Conservation (phyloP, 2,888 invertebrate species). For the Tortricodes alternella region DNA sequence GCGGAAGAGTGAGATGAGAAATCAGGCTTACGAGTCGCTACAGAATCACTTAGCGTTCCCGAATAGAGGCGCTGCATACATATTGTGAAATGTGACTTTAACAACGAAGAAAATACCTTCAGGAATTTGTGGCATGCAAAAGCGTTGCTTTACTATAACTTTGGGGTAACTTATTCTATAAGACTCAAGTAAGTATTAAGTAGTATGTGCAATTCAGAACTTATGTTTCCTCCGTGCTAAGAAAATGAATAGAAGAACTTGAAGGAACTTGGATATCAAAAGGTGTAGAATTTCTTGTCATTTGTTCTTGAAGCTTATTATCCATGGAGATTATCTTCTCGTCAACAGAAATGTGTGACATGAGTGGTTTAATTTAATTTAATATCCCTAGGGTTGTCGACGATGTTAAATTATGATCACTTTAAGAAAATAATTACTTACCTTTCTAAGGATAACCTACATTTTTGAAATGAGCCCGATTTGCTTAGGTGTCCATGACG, state of each 20-base stretch:
- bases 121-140: neutral
- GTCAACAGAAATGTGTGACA: slow-evolving; percentile 38
- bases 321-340: slow-evolving; percentile 30
- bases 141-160: neutral
- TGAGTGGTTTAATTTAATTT: slow-evolving; percentile 50
- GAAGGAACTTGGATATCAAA: slow-evolving; percentile 26
- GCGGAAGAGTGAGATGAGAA: no score
- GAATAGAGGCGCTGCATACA: no score
- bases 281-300: slow-evolving; percentile 35
- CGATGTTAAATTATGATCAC: neutral
- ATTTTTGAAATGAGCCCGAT: no score
- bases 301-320: slow-evolving; percentile 10
- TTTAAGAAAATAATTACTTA: no score
- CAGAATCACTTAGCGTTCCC: no score
- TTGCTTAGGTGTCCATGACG: no score
- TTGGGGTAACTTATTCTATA: neutral
- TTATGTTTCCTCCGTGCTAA: neutral
- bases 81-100: neutral
- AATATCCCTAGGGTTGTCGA: slow-evolving; percentile 30
- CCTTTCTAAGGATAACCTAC: no score
- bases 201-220: neutral
- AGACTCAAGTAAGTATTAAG: neutral
- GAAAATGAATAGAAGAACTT: slow-evolving; percentile 28
- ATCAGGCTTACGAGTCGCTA: no score
- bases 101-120: no score